phyloP scores from a whole-genome alignment of 2,113 vertebrate genomes.

The Melanostigma gelatinosum region DNA sequence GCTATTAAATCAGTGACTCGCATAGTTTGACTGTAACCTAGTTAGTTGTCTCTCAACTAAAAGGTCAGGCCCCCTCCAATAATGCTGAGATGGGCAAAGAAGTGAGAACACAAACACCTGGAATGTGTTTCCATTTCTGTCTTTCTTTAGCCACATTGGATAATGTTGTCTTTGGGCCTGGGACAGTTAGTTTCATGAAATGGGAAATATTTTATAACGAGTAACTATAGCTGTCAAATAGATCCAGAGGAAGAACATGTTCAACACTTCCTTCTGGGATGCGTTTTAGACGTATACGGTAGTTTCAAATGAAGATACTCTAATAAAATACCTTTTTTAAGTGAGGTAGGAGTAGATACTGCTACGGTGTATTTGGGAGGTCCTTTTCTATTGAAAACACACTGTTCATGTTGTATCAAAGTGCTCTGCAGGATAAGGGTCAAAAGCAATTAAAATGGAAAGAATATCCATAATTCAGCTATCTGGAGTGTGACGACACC shows the following conservation, averaged over 20 bases:
- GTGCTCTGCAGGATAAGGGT: slow-evolving; percentile 28
- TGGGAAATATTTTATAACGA: no score
- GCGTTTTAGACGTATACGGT: no score
- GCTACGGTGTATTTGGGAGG: no score
- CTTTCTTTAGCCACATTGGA: no score
- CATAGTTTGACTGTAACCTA: slow-evolving; percentile 1
- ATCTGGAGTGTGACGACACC: slow-evolving; percentile 67
- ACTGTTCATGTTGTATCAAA: slow-evolving; percentile 13
- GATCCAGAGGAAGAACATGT: no score
- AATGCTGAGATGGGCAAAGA: background rate
- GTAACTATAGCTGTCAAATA: background rate
- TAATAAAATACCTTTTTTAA: background rate
- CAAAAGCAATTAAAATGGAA: slow-evolving; percentile 36
- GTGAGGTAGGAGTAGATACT: no score
- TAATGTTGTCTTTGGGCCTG: no score
- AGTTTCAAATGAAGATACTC: background rate
- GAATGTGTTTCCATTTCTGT: background rate
- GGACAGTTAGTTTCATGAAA: no score
- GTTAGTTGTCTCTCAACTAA: background rate
- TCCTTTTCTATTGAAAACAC: background rate
- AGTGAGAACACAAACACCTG: background rate
- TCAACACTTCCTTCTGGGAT: background rate
- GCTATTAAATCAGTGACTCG: background rate
- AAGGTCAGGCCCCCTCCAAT: background rate
- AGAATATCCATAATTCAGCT: slow-evolving; percentile 74